Percentiles rank a stretch among this genome's conserved stretches.
These are phyloP conservation scores for Lepisosteus oculatus DNA, from an alignment of 2,113 vertebrate genomes.

Conservation along the genomic window DNA sequence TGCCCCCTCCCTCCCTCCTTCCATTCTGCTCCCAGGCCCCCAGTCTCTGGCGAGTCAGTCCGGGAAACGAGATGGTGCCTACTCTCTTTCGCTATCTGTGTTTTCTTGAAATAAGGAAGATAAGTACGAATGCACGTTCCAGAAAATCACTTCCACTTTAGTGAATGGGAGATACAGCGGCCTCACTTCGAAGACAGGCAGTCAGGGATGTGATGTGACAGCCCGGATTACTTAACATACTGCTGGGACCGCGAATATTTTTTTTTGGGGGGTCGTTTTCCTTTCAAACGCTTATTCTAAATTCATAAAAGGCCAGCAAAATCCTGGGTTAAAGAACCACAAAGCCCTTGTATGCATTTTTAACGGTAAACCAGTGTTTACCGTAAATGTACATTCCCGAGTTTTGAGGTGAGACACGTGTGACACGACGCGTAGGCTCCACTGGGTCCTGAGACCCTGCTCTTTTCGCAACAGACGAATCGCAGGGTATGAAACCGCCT, in stretches of 20 bases:
- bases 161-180: conserved; percentile 31
- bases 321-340: too few relatives aligned
- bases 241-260: neutral
- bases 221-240: neutral
- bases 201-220: neutral
- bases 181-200: neutral
- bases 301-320: too few relatives aligned
- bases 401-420: too few relatives aligned
- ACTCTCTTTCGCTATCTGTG: conserved; percentile 63
- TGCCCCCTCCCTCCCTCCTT: conserved; percentile 28
- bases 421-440: too few relatives aligned
- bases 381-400: too few relatives aligned
- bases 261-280: too few relatives aligned
- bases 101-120: conserved; percentile 61
- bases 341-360: too few relatives aligned
- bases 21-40: neutral
- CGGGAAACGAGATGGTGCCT: conserved; percentile 56
- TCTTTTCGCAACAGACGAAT: too few relatives aligned
- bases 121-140: conserved; percentile 55
- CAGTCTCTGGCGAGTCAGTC: conserved; percentile 66
- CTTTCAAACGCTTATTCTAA: too few relatives aligned
- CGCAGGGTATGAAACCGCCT: too few relatives aligned
- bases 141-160: conserved; percentile 59
- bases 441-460: too few relatives aligned
- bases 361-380: too few relatives aligned